Evolutionary conservation across 1,140 invertebrate genomes (phyloP), one percentile per base, ranked within the genome.

Genomic region (Hyposmocoma kahamanoa): DNA sequence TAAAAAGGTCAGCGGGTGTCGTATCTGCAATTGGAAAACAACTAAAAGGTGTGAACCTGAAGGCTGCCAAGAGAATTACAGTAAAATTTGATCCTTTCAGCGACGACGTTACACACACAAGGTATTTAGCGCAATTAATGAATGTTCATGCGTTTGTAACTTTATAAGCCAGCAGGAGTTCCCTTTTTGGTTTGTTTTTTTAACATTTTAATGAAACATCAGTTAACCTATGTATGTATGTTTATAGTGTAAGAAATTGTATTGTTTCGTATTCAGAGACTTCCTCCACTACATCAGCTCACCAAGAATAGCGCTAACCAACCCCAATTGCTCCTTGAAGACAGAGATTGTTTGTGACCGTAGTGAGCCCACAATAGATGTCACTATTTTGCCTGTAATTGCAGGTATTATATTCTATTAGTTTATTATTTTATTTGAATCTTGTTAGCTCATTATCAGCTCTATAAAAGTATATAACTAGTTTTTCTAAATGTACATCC

Each of bases 51-150:
- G 66, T 96, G 6, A 93, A 92, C 86, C 87, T 96, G 15, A 93
- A 93, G 79, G 93, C 94, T n/a, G 91, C 94, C 0, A 92, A 92
- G 63, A 89, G 89, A 75, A 90, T 97, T 48, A 88, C 88, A 11
- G 90, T 96, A 36, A 90, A 91, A 67, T 96, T 96, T 63, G 95
- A 97, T 87, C 95, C 95, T 4, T 96, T 96, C 85, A 86, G 90
- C 56, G 84, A 90, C 54, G 91, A 92, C 72, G 90, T 90, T 32
- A 83, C 75, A 38, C 85, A 90, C 54, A 90, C 90, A 61, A 92
- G 94, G 94, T 95, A 89, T 88, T n/a, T 26, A 26, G 11, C 15
- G 32, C 32, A 36, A 17, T 36, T 13, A 6, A 11, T 26, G 11
- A 26, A 5, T 11, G 24, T 26, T 5, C 5, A 6, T 26, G 24